Conservation (phyloP, 2,113 vertebrate species). For the Burhinus bistriatus region DNA sequence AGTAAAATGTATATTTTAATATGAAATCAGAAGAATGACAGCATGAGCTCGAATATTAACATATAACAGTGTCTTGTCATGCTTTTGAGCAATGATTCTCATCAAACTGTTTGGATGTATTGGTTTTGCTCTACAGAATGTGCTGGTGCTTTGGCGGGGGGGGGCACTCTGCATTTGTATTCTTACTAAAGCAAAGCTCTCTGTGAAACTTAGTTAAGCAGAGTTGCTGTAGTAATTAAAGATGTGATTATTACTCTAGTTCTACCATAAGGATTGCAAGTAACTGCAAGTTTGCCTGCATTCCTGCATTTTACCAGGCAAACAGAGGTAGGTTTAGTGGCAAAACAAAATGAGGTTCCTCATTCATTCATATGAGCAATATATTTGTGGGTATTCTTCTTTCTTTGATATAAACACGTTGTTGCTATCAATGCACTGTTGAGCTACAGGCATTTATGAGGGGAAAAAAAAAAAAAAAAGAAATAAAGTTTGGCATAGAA, state of each 20-base stretch:
- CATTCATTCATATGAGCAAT: neutral
- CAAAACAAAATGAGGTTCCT: neutral
- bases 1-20: neutral
- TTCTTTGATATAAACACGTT: neutral
- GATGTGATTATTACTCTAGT: neutral
- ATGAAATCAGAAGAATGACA: neutral
- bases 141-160: no score
- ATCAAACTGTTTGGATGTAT: neutral
- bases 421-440: neutral
- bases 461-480: no score
- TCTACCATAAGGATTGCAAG: neutral
- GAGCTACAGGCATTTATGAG: neutral
- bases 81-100: neutral
- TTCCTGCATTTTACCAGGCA: neutral
- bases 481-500: neutral
- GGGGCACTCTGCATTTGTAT: neutral
- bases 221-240: neutral
- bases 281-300: neutral
- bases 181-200: neutral
- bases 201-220: neutral
- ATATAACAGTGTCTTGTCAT: neutral
- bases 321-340: neutral
- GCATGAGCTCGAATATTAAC: neutral
- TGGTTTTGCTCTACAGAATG: neutral
- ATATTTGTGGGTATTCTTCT: neutral